A percentile compares a stretch with the other conserved stretches of the same genome.
Evolutionary conservation across 2,888 invertebrate species (phyloP).

Genomic region (Volucella bombylans): DNA sequence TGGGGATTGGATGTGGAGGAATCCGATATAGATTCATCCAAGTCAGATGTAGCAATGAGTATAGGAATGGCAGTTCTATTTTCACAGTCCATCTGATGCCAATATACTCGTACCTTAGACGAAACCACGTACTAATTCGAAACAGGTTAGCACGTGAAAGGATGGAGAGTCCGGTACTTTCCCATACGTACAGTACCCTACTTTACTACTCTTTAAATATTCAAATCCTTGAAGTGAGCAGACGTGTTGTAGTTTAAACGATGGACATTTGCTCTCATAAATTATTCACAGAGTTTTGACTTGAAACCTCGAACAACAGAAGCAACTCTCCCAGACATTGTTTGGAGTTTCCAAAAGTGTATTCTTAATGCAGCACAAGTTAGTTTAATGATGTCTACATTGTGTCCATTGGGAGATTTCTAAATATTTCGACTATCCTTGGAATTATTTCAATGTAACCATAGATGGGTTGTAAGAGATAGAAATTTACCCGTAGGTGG

Average conservation of each 20-base stretch:
- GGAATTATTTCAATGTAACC: too few species aligned
- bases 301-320: background rate
- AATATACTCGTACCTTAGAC: background rate
- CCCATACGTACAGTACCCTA: too few species aligned
- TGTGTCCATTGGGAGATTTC: too few species aligned
- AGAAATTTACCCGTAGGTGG: too few species aligned
- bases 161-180: too few species aligned
- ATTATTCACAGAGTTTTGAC: constrained; percentile 21
- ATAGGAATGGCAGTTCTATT: background rate
- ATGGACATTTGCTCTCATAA: constrained; percentile 2
- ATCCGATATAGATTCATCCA: background rate
- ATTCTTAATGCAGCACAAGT: too few species aligned
- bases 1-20: too few species aligned
- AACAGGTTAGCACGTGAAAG: background rate
- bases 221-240: constrained; percentile 44
- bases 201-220: constrained; percentile 59
- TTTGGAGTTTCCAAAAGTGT: too few species aligned
- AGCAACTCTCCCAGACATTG: background rate
- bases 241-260: constrained; percentile 11
- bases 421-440: too few species aligned
- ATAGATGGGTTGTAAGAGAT: too few species aligned
- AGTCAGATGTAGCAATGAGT: background rate
- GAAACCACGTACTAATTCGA: background rate
- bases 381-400: too few species aligned
- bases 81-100: constrained; percentile 16